Percentiles rank a stretch among this genome's conserved stretches.
Evolutionary conservation across 1,140 invertebrate genomes (phyloP).

Genomic region (Drosophila busckii): DNA sequence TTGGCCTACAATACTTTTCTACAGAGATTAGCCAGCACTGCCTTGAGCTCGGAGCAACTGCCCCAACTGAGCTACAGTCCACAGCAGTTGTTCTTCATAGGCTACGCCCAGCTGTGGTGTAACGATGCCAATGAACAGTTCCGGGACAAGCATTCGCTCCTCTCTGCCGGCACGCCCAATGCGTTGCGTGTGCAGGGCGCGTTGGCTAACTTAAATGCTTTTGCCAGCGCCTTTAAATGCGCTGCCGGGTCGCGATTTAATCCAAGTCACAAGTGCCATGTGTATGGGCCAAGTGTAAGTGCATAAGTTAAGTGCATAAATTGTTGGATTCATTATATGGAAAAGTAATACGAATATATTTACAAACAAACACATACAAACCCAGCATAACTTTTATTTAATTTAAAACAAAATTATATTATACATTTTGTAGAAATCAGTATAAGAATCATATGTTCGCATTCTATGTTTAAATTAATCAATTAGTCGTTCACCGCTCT

Average conservation of each 20-base stretch:
- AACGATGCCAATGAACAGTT: constrained; percentile 48
- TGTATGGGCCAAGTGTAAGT: constrained; percentile 32
- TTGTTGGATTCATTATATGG: too few relatives aligned
- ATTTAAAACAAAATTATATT: too few relatives aligned
- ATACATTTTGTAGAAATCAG: too few relatives aligned
- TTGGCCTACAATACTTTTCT: constrained; percentile 79
- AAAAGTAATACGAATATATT: too few relatives aligned
- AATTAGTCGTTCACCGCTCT: background rate
- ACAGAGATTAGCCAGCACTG: constrained; percentile 8
- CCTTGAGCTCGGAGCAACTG: constrained; percentile 69
- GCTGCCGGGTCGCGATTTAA: constrained; percentile 81
- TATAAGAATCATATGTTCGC: background rate
- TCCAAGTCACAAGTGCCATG: constrained; percentile 79
- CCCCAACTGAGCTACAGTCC: constrained; percentile 80
- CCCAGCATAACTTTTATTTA: too few relatives aligned
- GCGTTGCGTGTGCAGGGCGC: constrained; percentile 51
- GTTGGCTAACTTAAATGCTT: constrained; percentile 45
- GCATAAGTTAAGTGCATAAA: background rate
- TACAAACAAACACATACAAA: too few relatives aligned
- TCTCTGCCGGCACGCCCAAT: constrained; percentile 50
- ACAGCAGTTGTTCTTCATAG: constrained; percentile 86
- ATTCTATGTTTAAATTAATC: background rate
- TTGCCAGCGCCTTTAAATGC: constrained; percentile 45
- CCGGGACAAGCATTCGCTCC: constrained; percentile 63
- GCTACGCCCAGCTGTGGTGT: constrained; percentile 82